These are phyloP conservation scores for Brachionus asplanchnoidis DNA, from an alignment of 1,140 invertebrate species.

Conservation along the genomic window DNA sequence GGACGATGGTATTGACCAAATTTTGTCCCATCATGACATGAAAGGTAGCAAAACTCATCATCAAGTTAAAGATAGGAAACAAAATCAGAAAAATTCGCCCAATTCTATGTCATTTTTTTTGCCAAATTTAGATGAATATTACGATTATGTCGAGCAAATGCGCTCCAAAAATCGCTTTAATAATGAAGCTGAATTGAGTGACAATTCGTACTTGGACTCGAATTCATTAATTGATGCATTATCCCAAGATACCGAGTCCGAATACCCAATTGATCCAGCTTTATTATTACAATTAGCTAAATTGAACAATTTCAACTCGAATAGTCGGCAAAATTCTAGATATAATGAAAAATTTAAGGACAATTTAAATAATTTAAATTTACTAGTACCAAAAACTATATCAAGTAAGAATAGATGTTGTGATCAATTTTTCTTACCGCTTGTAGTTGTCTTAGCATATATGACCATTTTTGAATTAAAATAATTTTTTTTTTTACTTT, in stretches of 20 bases:
- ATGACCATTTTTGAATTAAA: neutral
- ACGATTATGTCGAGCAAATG: conserved; percentile 26
- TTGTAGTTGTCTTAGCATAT: neutral
- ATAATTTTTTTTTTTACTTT: neutral
- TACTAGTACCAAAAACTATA: neutral
- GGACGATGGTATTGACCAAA: neutral
- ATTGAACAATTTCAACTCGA: neutral
- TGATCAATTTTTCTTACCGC: neutral
- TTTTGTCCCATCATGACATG: conserved; percentile 31
- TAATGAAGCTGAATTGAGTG: conserved; percentile 18
- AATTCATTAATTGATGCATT: neutral
- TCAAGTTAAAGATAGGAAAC: conserved; percentile 20
- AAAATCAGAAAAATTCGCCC: neutral
- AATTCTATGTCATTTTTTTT: neutral
- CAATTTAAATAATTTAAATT: conserved; percentile 24
- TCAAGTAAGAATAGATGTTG: conserved; percentile 10
- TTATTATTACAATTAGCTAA: conserved; percentile 28
- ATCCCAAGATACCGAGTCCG: neutral
- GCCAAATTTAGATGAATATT: neutral
- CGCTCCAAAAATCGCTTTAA: conserved; percentile 4
- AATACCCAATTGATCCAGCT: conserved; percentile 7
- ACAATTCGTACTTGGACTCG: conserved; percentile 11
- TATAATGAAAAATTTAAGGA: neutral
- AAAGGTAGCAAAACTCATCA: conserved; percentile 41
- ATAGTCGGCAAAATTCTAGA: conserved; percentile 7